Conservation (phyloP, 1,140 invertebrate genomes). For the Alviniconcha marisindica region DNA sequence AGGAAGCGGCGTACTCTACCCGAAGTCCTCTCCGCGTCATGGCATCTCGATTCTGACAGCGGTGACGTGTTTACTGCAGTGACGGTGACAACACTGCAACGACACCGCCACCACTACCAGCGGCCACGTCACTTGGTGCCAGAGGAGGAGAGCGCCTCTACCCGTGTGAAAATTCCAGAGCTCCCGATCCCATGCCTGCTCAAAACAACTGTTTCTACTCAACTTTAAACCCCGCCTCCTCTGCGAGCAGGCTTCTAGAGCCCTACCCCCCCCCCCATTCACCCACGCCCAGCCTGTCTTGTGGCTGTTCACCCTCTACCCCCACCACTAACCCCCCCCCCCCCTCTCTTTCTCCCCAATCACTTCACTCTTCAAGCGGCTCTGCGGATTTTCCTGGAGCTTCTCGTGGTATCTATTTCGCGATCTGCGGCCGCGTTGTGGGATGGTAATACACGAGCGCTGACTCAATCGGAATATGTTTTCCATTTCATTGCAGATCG, state of each 20-base stretch:
- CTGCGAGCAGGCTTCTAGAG: not conserved
- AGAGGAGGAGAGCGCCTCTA: too few relatives aligned
- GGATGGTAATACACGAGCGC: slow-evolving; percentile 21
- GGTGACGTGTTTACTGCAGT: too few relatives aligned
- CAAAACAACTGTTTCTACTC: slow-evolving; percentile 23
- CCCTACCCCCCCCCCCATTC: not conserved
- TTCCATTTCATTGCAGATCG: slow-evolving; percentile 34
- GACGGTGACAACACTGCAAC: too few relatives aligned
- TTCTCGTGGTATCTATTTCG: slow-evolving; percentile 16
- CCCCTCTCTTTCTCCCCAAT: not conserved
- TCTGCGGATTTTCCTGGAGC: not conserved
- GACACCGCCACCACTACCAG: too few relatives aligned
- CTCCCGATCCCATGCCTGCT: not conserved
- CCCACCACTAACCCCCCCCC: not conserved
- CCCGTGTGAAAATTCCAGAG: not conserved
- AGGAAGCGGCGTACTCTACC: too few relatives aligned
- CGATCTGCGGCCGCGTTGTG: not conserved
- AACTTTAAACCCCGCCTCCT: slow-evolving; percentile 9
- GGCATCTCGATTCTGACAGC: too few relatives aligned
- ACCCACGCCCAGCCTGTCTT: not conserved
- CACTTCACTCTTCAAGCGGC: not conserved
- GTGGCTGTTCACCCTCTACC: too few relatives aligned
- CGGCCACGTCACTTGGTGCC: too few relatives aligned
- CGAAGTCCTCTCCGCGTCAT: too few relatives aligned
- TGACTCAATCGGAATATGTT: slow-evolving; percentile 38